Conservation (phyloP, 2,113 vertebrate genomes). For the Eurystomus gularis region DNA sequence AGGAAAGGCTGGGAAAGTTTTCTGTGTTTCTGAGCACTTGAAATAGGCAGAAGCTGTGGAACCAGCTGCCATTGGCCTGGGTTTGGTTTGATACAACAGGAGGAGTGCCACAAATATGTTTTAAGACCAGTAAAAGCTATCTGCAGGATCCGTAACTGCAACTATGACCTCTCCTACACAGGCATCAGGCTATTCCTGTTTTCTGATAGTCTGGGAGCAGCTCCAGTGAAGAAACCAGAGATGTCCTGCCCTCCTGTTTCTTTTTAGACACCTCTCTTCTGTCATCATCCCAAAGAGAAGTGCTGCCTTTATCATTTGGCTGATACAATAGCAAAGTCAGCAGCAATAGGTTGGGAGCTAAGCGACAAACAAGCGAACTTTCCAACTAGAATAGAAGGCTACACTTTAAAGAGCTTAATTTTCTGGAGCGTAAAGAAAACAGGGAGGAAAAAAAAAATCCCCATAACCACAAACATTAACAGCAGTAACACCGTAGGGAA, state of each 20-base stretch:
- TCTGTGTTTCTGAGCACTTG: background rate
- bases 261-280: background rate
- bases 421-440: too few species aligned
- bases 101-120: rapidly evolving
- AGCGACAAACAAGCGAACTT: background rate
- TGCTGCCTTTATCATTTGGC: background rate
- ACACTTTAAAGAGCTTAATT: too few species aligned
- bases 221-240: background rate
- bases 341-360: background rate
- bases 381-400: background rate
- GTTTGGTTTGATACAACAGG: background rate
- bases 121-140: background rate
- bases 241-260: background rate
- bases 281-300: background rate
- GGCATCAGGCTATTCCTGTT: background rate
- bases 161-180: rapidly evolving
- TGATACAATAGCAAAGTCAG: conserved; percentile 14
- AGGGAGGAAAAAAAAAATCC: rapidly evolving
- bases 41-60: background rate
- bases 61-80: background rate
- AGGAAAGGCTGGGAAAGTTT: background rate
- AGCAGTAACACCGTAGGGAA: rapidly evolving
- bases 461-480: background rate
- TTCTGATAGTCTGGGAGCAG: background rate
- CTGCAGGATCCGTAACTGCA: background rate